A percentile compares a stretch with the other conserved stretches of the same genome.
These are phyloP conservation scores for Chromis chromis DNA, from an alignment of 2,797 vertebrate species.

Conservation along the genomic window DNA sequence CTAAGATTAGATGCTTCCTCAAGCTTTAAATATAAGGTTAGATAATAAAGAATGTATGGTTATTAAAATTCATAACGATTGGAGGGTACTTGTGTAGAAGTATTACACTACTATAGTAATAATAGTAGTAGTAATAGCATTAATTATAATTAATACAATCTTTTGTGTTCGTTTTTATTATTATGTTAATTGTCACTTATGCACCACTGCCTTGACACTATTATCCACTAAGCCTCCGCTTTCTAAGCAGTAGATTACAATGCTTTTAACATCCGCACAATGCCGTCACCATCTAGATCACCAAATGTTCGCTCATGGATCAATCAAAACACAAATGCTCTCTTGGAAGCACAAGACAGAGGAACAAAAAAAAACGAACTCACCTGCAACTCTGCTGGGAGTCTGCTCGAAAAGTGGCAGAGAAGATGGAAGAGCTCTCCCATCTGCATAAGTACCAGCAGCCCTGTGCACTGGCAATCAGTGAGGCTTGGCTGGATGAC, in stretches of 20 bases:
- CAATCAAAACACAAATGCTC: slow-evolving; percentile 36
- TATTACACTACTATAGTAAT: not conserved
- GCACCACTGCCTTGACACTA: not conserved
- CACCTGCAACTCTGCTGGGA: slow-evolving; percentile 46
- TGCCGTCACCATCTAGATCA: slow-evolving; percentile 33
- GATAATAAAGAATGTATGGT: slow-evolving; percentile 18
- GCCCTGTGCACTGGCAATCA: slow-evolving; percentile 63
- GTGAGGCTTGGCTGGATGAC: slow-evolving; percentile 74
- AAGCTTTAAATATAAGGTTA: slow-evolving; percentile 30
- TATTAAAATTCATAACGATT: slow-evolving; percentile 19
- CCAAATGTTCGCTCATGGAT: slow-evolving; percentile 30
- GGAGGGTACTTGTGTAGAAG: not conserved
- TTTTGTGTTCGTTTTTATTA: slow-evolving; percentile 7
- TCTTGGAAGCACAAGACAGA: slow-evolving; percentile 19
- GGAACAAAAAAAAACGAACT: slow-evolving; percentile 39
- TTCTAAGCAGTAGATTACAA: slow-evolving; percentile 9
- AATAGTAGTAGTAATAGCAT: not conserved
- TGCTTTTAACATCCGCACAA: slow-evolving; percentile 27
- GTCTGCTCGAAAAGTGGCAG: slow-evolving; percentile 53
- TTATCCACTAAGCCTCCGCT: not conserved
- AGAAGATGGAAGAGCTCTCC: slow-evolving; percentile 62
- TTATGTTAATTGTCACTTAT: slow-evolving; percentile 5
- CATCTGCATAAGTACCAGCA: slow-evolving; percentile 72
- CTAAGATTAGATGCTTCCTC: slow-evolving; percentile 23
- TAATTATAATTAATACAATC: not conserved